A percentile compares a stretch with the other conserved stretches of the same genome.
Conservation (phyloP, 64 coral and sea anemone species). For the Porites lutea region DNA sequence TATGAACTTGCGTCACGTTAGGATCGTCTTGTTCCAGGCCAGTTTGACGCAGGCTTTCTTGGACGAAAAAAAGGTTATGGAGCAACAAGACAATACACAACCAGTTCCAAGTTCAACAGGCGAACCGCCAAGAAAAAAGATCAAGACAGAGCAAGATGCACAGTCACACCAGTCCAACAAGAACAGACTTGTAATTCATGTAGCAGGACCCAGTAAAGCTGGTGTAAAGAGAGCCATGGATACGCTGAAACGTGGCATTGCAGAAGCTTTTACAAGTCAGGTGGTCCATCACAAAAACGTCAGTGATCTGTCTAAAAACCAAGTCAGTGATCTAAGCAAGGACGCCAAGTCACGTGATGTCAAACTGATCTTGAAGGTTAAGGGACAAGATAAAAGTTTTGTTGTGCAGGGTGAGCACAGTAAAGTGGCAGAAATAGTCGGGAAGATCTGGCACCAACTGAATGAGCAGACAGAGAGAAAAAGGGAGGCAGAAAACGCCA, state of each 20-base stretch:
- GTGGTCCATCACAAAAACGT: neutral
- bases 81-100: neutral
- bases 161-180: neutral
- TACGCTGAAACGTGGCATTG: neutral
- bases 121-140: neutral
- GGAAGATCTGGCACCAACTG: constrained; percentile 30
- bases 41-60: neutral
- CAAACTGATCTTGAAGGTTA: constrained; percentile 11
- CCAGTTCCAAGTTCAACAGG: neutral
- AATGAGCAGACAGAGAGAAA: neutral
- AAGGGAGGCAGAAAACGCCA: neutral
- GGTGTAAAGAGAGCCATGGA: constrained; percentile 13
- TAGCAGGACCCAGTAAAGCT: constrained; percentile 4
- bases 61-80: neutral
- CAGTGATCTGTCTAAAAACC: neutral
- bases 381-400: neutral
- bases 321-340: constrained; percentile 1
- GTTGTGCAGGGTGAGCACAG: constrained; percentile 29
- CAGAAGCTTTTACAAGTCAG: constrained; percentile 16
- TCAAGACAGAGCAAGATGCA: neutral
- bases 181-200: neutral
- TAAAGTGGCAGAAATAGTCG: constrained; percentile 21
- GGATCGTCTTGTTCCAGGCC: constrained; percentile 32
- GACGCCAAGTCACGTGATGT: neutral
- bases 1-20: constrained; percentile 4